Conservation (phyloP, 2,888 invertebrate genomes). For the Calameuta idolon region DNA sequence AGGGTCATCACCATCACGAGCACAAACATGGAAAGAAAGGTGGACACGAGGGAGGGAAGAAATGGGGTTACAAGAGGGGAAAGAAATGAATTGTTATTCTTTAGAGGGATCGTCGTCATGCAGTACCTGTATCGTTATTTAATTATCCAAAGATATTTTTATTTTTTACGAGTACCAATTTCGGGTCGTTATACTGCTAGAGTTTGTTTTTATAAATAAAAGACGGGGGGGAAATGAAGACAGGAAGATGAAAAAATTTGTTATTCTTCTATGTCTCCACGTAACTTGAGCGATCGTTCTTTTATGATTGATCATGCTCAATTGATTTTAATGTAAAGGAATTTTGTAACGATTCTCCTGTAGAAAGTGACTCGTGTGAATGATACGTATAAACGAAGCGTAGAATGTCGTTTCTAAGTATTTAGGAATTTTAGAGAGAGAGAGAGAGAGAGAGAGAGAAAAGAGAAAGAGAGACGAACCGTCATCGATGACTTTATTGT, state of each 20-base stretch:
- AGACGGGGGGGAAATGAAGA: background rate
- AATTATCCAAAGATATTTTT: background rate
- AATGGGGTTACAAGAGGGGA: slow-evolving; percentile 70
- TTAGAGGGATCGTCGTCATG: background rate
- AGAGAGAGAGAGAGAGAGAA: background rate
- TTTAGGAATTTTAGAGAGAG: background rate
- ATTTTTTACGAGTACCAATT: background rate
- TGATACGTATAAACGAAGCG: background rate
- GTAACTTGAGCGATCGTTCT: background rate
- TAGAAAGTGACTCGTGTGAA: background rate
- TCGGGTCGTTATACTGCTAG: background rate
- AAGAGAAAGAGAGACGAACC: background rate
- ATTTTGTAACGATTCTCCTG: background rate
- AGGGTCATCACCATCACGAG: slow-evolving; percentile 69
- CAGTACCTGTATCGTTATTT: background rate
- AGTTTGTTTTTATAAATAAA: background rate
- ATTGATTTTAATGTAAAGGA: background rate
- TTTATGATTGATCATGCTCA: background rate
- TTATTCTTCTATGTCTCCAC: background rate
- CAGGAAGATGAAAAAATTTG: background rate
- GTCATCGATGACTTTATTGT: background rate
- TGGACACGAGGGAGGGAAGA: slow-evolving; percentile 69
- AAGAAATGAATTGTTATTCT: slow-evolving; percentile 8
- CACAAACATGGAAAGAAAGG: slow-evolving; percentile 67
- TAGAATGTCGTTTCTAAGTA: background rate